phyloP scores from a whole-genome alignment of 2,113 vertebrate genomes.

The Zapus hudsonius region DNA sequence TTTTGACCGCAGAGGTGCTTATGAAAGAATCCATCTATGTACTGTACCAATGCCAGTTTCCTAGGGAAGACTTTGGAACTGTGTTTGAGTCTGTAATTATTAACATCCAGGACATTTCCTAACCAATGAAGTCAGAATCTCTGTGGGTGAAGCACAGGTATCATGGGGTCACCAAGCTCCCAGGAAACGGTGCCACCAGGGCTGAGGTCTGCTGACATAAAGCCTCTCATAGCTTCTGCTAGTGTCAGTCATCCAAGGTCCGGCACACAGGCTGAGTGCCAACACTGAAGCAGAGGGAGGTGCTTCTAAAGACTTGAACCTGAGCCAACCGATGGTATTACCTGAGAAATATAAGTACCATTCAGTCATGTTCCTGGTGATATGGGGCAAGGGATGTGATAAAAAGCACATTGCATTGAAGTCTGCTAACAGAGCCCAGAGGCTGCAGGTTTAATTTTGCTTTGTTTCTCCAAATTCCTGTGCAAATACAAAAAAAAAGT shows the following conservation, averaged over 20 bases:
- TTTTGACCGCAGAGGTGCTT: not conserved
- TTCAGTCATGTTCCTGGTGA: not conserved
- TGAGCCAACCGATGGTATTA: not conserved
- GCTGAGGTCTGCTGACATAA: not conserved
- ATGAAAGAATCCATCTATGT: not conserved
- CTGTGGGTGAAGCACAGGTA: not conserved
- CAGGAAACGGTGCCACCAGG: not conserved
- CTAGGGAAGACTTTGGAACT: not conserved
- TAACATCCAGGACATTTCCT: not conserved
- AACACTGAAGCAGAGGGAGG: not conserved
- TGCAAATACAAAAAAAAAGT: not conserved
- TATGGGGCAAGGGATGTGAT: too few species aligned
- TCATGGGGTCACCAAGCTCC: not conserved
- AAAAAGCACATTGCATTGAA: not conserved
- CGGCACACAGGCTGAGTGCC: not conserved
- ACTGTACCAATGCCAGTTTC: not conserved
- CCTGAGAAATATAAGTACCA: not conserved
- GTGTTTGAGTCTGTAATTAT: not conserved
- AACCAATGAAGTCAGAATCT: not conserved
- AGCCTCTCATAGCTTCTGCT: not conserved
- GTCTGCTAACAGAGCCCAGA: not conserved
- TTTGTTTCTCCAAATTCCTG: slow-evolving; percentile 13
- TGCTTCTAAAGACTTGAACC: not conserved
- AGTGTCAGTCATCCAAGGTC: not conserved
- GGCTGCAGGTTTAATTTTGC: not conserved